Percentiles rank a stretch among this genome's conserved stretches.
phyloP scores from a whole-genome alignment of 1,140 invertebrate species.

The Antheraea mylitta region DNA sequence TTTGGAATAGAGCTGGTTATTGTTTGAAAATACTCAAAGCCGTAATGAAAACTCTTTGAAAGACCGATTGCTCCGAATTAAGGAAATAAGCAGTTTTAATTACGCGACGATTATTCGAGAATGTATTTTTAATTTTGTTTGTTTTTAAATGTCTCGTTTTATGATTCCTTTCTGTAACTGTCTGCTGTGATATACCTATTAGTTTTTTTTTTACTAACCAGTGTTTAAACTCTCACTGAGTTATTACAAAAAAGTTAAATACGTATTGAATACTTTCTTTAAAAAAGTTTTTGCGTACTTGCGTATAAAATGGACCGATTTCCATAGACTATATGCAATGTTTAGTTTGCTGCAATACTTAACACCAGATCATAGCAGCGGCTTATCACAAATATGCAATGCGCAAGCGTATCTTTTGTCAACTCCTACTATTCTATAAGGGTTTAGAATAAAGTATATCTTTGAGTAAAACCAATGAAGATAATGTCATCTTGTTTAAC shows the following conservation, averaged over 20 bases:
- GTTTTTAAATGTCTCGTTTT: background rate
- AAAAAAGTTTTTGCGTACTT: too few species aligned
- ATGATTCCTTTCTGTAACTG: background rate
- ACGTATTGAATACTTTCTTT: too few species aligned
- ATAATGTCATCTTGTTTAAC: background rate
- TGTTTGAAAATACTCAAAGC: constrained; percentile 1
- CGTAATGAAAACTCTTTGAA: constrained; percentile 41
- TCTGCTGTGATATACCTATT: background rate
- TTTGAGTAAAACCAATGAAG: background rate
- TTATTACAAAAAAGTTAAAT: too few species aligned
- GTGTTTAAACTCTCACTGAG: too few species aligned
- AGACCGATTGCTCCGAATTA: constrained; percentile 66
- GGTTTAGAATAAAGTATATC: background rate
- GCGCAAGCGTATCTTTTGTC: background rate
- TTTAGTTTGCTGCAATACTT: too few species aligned
- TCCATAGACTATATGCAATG: too few species aligned
- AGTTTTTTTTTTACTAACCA: too few species aligned
- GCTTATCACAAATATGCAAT: too few species aligned
- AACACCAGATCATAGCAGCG: too few species aligned
- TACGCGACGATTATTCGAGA: constrained; percentile 62
- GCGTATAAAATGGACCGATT: too few species aligned
- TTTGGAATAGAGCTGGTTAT: constrained; percentile 31
- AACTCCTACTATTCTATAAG: background rate
- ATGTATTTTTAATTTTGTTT: constrained; percentile 36
- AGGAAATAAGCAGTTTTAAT: constrained; percentile 74